phyloP scores from a whole-genome alignment of 2,113 vertebrate species.

The Paramormyrops kingsleyae region DNA sequence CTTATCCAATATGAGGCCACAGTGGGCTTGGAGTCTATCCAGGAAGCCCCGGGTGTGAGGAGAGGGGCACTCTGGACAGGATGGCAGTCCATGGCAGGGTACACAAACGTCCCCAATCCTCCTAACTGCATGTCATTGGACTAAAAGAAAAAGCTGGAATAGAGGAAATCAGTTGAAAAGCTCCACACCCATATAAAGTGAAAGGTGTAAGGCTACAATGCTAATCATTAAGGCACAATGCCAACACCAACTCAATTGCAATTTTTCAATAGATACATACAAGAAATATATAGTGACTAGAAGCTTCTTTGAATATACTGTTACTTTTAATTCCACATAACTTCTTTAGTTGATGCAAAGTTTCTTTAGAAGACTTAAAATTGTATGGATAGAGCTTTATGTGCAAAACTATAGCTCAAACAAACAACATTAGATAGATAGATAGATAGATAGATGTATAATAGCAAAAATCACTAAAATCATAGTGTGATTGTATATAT shows the following conservation, averaged over 20 bases:
- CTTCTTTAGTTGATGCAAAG: not conserved
- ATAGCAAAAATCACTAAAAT: not conserved
- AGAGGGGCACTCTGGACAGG: not conserved
- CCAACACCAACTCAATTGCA: not conserved
- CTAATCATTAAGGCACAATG: not conserved
- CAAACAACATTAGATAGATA: not conserved
- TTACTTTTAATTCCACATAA: not conserved
- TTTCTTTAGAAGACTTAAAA: not conserved
- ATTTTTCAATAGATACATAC: not conserved
- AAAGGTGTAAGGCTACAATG: not conserved
- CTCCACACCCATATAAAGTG: not conserved
- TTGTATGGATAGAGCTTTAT: not conserved
- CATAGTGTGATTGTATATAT: not conserved
- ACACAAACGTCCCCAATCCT: not conserved
- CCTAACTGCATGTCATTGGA: not conserved
- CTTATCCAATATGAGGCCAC: not conserved
- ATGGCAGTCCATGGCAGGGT: not conserved
- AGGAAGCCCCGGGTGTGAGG: not conserved
- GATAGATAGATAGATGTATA: too few species aligned
- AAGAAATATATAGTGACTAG: not conserved
- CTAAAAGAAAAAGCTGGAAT: not conserved
- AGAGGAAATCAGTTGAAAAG: not conserved
- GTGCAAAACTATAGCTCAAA: not conserved
- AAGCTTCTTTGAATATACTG: not conserved
- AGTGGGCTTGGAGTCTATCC: not conserved